These are phyloP conservation scores for Bergia sp. DNA, from an alignment of 92 coral and sea anemone genomes.

Conservation along the genomic window DNA sequence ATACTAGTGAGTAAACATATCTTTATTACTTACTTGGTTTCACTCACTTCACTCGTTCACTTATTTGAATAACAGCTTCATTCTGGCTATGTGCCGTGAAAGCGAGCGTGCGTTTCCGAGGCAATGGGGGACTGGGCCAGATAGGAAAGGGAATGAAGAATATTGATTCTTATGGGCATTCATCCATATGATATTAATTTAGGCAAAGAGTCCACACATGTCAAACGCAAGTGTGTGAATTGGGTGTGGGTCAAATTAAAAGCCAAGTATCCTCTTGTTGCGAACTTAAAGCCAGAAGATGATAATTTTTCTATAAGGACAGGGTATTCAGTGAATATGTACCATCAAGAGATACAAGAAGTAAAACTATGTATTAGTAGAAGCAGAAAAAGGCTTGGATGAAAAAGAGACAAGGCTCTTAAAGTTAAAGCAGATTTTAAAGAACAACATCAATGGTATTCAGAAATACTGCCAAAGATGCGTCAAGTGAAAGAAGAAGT, in stretches of 20 bases:
- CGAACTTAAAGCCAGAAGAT: neutral
- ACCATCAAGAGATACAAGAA: neutral
- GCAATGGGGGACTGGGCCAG: neutral
- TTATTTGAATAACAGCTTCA: neutral
- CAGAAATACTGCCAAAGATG: neutral
- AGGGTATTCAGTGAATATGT: neutral
- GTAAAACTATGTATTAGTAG: neutral
- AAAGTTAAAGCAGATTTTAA: neutral
- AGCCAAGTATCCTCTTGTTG: neutral
- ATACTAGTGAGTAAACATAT: too few species aligned
- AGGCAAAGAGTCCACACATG: neutral
- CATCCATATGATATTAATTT: neutral
- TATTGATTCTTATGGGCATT: neutral
- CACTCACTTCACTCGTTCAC: too few species aligned
- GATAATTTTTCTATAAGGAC: neutral
- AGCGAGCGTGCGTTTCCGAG: neutral
- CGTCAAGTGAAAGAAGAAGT: neutral
- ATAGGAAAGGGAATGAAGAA: neutral
- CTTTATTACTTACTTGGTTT: too few species aligned
- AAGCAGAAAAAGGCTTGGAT: neutral
- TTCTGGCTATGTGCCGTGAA: neutral
- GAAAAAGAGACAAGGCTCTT: neutral
- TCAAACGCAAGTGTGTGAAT: neutral
- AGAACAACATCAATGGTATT: slow-evolving; percentile 1
- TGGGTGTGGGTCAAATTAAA: neutral